These are phyloP conservation scores for Chaetura pelagica DNA, from an alignment of 2,113 vertebrate species.

Conservation along the genomic window DNA sequence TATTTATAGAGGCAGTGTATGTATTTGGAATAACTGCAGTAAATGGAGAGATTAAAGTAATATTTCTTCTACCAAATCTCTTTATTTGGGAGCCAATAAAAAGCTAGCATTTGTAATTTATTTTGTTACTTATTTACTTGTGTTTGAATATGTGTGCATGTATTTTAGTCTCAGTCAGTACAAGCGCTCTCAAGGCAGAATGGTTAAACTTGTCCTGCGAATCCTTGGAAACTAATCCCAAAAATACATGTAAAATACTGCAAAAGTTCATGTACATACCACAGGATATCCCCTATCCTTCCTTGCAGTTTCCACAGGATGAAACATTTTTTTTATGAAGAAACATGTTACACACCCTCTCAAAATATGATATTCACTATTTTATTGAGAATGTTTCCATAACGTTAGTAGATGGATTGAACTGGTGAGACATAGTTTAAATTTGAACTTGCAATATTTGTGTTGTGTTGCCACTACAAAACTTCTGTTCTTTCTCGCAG, in stretches of 20 bases:
- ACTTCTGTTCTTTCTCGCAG: not conserved
- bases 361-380: not conserved
- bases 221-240: not conserved
- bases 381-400: not conserved
- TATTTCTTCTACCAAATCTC: constrained; percentile 5
- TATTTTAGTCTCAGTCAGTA: not conserved
- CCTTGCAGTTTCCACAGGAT: not conserved
- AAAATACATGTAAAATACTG: not conserved
- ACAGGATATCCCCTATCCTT: not conserved
- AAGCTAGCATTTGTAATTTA: not conserved
- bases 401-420: not conserved
- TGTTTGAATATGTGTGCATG: not conserved
- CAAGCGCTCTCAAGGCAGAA: not conserved
- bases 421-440: not conserved
- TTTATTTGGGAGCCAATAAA: not conserved
- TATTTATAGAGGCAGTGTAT: not conserved
- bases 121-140: not conserved
- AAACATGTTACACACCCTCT: not conserved
- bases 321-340: not conserved
- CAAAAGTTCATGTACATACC: not conserved
- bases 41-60: constrained; percentile 31
- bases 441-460: not conserved
- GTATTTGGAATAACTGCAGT: constrained; percentile 23
- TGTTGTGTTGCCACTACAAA: not conserved
- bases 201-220: not conserved